phyloP scores from a whole-genome alignment of 1,140 invertebrate species.

The Drosophila yakuba region DNA sequence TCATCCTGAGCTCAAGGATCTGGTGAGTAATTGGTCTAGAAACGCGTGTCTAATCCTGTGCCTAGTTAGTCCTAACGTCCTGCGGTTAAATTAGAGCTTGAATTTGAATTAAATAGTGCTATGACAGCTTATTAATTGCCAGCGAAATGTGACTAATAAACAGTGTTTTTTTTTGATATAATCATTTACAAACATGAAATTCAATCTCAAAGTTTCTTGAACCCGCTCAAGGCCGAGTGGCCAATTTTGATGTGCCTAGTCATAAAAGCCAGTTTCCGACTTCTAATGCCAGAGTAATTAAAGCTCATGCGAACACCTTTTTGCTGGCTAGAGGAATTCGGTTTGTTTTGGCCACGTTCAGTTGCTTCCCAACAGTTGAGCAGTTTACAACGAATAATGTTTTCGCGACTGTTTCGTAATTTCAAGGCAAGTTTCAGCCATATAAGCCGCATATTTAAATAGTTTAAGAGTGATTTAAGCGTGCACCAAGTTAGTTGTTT shows the following conservation, averaged over 20 bases:
- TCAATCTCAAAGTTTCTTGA: conserved; percentile 28
- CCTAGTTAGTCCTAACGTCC: background rate
- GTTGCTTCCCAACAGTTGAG: conserved; percentile 61
- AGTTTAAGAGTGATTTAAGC: background rate
- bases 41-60: conserved; percentile 7
- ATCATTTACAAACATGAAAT: too few relatives aligned
- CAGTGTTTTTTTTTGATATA: too few relatives aligned
- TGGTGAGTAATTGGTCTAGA: conserved; percentile 55
- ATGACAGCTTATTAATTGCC: too few relatives aligned
- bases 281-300: conserved; percentile 35
- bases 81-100: background rate
- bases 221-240: conserved; percentile 36
- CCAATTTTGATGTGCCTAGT: conserved; percentile 25
- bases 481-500: too few relatives aligned
- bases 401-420: conserved; percentile 71
- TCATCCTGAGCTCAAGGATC: conserved; percentile 72
- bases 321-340: conserved; percentile 20
- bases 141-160: too few relatives aligned
- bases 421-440: conserved; percentile 66
- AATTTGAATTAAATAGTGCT: background rate
- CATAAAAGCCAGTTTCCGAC: conserved; percentile 44
- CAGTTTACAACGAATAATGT: conserved; percentile 59
- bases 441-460: background rate
- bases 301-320: conserved; percentile 24
- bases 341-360: conserved; percentile 68